Evolutionary conservation across 1,140 invertebrate species (phyloP), one percentile per base, ranked within the genome.

Genomic region (Oryzaephilus surinamensis): DNA sequence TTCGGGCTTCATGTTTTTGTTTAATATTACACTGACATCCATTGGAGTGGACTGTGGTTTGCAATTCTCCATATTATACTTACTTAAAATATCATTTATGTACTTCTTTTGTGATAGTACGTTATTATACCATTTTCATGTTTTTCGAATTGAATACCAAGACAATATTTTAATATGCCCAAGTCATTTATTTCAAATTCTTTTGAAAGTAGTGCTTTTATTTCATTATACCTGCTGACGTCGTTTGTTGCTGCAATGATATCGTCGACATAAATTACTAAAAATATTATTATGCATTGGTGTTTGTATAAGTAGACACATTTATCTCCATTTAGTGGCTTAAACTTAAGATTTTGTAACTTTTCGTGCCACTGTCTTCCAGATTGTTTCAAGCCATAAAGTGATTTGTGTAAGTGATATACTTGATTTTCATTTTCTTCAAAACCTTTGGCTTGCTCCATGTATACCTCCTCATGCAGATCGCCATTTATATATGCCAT

Each of bases 391-490:
- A 64, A 41, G 1, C 54, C 60, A 43, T 65, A 63, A 3, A 67
- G 11, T 15, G 50, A 52, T 46, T 57, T 57, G 4, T 60, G 45
- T 6, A 69, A 33, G 26, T 34, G 46, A 30, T 52, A 63, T 11
- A 57, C 54, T 32, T 43, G 32, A 21, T 31, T 19, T 23, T 26
- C 28, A 10, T 38, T 28, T 38, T 50, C 45, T 3, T 54, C 40
- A 29, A 46, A 61, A 5, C 61, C 60, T 46, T 64, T 48, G n/a
- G 64, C 60, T 40, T 58, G 51, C 16, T 51, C 28, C 54, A 68
- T 62, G 35, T 51, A 68, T 1, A 68, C 51, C 23, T 49, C 48
- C 50, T 69, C 64, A 11, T 65, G 41, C 12, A 70, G 32, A 6
- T 51, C 34, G 6, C 57, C 63, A 54, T 67, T 45, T 2, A 65